Conservation (phyloP, 1,140 invertebrate genomes). For the Saccostrea cuccullata region DNA sequence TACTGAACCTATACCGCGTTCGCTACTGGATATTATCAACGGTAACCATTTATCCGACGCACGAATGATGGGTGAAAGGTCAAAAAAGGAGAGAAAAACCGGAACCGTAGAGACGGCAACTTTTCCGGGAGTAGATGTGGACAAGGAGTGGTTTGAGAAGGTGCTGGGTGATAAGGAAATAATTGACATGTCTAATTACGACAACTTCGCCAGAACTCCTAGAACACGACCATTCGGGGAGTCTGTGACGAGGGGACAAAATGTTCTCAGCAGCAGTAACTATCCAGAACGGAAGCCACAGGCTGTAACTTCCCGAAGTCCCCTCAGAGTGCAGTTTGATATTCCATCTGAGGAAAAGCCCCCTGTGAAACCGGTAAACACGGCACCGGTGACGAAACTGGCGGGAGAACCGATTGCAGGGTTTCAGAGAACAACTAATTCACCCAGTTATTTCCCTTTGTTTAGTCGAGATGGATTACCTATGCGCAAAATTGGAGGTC, state of each 20-base stretch:
- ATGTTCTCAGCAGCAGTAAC: neutral
- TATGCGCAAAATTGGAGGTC: conserved; percentile 50
- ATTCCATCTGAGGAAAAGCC: neutral
- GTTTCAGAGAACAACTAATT: neutral
- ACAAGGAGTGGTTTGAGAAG: conserved; percentile 51
- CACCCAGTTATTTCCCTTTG: conserved; percentile 49
- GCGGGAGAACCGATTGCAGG: conserved; percentile 38
- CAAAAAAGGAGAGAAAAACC: conserved; percentile 24
- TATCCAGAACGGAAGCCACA: neutral
- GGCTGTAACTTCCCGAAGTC: neutral
- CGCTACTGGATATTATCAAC: conserved; percentile 46
- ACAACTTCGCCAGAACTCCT: conserved; percentile 51
- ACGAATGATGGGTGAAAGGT: conserved; percentile 11
- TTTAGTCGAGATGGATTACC: conserved; percentile 53
- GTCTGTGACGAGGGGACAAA: neutral
- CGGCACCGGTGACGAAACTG: neutral
- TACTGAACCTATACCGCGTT: neutral
- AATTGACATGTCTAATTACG: conserved; percentile 49
- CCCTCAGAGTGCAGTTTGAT: conserved; percentile 15
- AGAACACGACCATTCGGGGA: neutral
- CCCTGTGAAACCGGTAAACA: neutral
- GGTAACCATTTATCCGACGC: conserved; percentile 18
- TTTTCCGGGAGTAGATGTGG: conserved; percentile 2
- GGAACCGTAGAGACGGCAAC: conserved; percentile 2
- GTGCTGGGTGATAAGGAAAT: conserved; percentile 55